Evolutionary conservation across 2,888 invertebrate genomes (phyloP), one percentile per base, ranked within the genome.

Genomic region (Alsophila aescularia): DNA sequence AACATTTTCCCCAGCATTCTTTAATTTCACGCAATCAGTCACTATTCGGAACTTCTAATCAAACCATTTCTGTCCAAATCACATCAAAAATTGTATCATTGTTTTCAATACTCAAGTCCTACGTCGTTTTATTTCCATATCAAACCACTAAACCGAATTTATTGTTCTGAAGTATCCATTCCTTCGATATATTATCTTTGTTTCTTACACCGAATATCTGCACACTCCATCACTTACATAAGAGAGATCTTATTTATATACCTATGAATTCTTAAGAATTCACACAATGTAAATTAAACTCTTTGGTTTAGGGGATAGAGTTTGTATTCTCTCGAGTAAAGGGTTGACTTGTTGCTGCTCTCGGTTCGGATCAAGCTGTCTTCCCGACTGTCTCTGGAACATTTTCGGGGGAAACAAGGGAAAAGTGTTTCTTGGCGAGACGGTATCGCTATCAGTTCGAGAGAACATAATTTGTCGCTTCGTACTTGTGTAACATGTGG

Each of bases 341-440:
- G 59, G 56, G 56, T 61, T 70, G 78, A 89, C 88, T 87, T 89
- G 89, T 89, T 89, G 88, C 88, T 88, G 85, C 74, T 79, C 79
- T 79, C 73, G 69, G 79, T 58, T 58, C 79, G 84, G 87, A 87
- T 87, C 88, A 85, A 88, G 87, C 83, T 87, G 88, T 87, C 87
- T 86, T 80, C 77, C 73, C 78, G 79, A 83, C 77, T 83, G 79
- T 82, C 82, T 80, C 80, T 81, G 81, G 79, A 79, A 79, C 74
- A 79, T 85, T 86, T 83, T 81, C 70, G 68, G 74, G 68, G 48
- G 64, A 86, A 55, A 86, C 81, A 85, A 83, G 78, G 77, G 79
- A 77, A 82, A 87, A 85, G 83, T 86, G 83, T 85, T 85, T 85
- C 50, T 82, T 70, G 72, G 79, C 74, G 78, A 71, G 83, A 83